Base-by-base conservation (phyloP, 64 coral and sea anemone species). In the Orbicella faveolata region DNA sequence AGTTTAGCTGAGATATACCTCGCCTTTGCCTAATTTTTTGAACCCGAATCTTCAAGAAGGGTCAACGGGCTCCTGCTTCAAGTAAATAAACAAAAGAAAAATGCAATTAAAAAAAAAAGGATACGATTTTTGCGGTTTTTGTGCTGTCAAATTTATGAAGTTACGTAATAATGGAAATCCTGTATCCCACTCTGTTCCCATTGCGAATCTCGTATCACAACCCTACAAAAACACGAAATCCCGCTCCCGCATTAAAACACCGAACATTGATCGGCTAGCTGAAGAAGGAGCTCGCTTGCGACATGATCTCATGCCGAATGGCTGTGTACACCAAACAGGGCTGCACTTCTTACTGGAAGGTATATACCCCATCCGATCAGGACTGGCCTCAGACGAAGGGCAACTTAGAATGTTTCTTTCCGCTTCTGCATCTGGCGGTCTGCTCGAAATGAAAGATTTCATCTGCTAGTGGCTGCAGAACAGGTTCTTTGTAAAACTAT, bases 261-360 rank as follows among this genome's bases (percentile, higher is more conserved):
- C 91, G 16, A 77, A 92, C 90, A 92, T 92, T 75, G 90, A 92
- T 87, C 77, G 77, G 41, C 25, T 92, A 0, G 90, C 90, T 17
- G 75, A 75, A 7, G 21, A 79, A 74, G 90, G 90, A 70, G 90
- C 90, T 25, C 79, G 41, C 34, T 25, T 88, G 34, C 78, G 26
- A 10, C 91, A 93, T 4, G 87, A 88, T 76, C 41, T 93, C 18
- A 41, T 48, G 8, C 69, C 79, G 0, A 86, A 93, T 93, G 85
- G 21, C 36, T 93, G 11, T 88, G 91, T 21, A 93, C 86, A 26
- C 91, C 86, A 62, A 88, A 79, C 63, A 79, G 91, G 63, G 91
- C 91, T 25, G 91, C 91, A 9, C 37, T 88, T 2, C 63, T 93
- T 19, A 93, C 84, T 41, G 86, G 84, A 72, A 88, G 91, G 51